Evolutionary conservation across 2,797 vertebrate species (phyloP), one percentile per base, ranked within the genome.

Genomic region (Pseudochirops cupreus): DNA sequence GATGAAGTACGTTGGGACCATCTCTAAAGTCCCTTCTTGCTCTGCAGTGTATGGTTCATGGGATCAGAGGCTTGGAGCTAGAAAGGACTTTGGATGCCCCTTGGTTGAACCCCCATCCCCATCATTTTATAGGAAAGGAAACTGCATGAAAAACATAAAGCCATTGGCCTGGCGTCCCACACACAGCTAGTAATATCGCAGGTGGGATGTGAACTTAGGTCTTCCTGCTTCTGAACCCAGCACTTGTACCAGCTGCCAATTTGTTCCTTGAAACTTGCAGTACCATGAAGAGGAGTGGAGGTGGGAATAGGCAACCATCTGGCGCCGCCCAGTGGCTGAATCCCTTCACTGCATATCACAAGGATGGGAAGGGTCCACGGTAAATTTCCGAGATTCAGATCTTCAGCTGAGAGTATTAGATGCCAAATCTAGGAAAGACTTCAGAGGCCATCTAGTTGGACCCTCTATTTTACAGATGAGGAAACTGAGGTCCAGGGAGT

Each of bases 291-390:
- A 95, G 13, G 91, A 93, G 10, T 58, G 91, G 90, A 58, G 54
- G 89, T 96, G 92, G 50, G 29, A 53, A 92, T 91, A 97, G 91
- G 59, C 54, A 97, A 24, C 57, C 55, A 92, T 93, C 57, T 29
- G 9, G 46, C 82, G 94, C 96, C 18, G 90, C 57, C 95, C 91
- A 10, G 62, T 91, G 90, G n/a, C 89, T 87, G 91, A 92, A 21
- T 56, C 33, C 52, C 91, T 55, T 92, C 87, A 62, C 29, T 26
- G 24, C 11, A 24, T 5, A n/a, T 74, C 53, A 31, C 9, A 12
- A 94, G 67, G 92, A 74, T 29, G 7, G 24, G 16, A n/a, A 6
- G 0, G 1, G n/a, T 39, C 67, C 33, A n/a, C n/a, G 62, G 62
- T 46, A 2, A 24, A 46, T 82, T 82, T 24, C 18, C 1, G 2